A percentile compares a stretch with the other conserved stretches of the same genome.
Evolutionary conservation across 1,140 invertebrate species (phyloP).

Genomic region (Chironomus striatipennis): DNA sequence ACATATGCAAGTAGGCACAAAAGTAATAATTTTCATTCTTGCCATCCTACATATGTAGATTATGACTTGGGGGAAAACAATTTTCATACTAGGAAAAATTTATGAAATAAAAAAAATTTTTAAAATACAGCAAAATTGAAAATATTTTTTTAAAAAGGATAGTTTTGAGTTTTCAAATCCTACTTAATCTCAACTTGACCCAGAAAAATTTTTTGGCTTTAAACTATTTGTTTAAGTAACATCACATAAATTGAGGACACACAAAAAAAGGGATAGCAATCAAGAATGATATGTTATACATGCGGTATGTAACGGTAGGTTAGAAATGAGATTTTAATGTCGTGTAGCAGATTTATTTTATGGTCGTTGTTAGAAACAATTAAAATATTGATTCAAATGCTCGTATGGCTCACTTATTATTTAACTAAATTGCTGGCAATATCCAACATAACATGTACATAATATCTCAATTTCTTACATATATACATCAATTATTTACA

Average conservation of each 20-base stretch:
- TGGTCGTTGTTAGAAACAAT: neutral
- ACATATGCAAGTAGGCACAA: slow-evolving; percentile 12
- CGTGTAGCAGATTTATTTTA: slow-evolving; percentile 5
- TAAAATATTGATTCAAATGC: neutral
- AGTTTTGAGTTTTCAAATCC: neutral
- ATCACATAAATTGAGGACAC: neutral
- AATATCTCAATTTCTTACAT: too few relatives aligned
- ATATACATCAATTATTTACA: too few relatives aligned
- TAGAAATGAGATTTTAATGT: neutral
- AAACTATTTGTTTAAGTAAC: too few relatives aligned
- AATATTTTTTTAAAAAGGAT: slow-evolving; percentile 4
- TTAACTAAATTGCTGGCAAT: too few relatives aligned
- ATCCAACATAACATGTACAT: too few relatives aligned
- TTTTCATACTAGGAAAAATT: neutral
- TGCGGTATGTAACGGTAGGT: neutral
- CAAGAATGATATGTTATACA: too few relatives aligned
- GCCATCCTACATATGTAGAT: neutral
- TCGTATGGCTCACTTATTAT: too few relatives aligned
- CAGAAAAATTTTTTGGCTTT: too few relatives aligned
- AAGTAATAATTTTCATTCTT: neutral
- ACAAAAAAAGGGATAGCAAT: neutral
- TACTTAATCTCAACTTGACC: neutral
- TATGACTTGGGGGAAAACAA: neutral
- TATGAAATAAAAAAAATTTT: neutral
- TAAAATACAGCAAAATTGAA: neutral